Conservation (phyloP, 2,797 vertebrate species). For the Steatocranus sp. region DNA sequence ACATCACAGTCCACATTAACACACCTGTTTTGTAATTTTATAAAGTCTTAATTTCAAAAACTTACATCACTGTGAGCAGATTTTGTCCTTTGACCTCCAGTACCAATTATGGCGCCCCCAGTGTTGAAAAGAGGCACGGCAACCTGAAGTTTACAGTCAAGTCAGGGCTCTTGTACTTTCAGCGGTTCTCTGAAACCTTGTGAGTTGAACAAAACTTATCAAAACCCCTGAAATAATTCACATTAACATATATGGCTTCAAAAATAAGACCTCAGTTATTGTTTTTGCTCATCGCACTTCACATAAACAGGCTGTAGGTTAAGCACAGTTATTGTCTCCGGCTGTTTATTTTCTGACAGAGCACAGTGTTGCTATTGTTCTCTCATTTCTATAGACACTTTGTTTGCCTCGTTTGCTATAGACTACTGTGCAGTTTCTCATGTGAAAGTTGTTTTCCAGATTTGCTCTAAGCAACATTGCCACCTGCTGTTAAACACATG, state of each 20-base stretch:
- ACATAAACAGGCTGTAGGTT: background rate
- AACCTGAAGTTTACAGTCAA: background rate
- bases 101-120: conserved; percentile 7
- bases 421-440: background rate
- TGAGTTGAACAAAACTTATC: background rate
- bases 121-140: conserved; percentile 25
- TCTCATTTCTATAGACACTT: background rate
- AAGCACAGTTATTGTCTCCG: background rate
- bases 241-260: background rate
- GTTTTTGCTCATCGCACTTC: background rate
- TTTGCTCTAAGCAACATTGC: conserved; percentile 42
- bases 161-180: background rate
- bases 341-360: conserved; percentile 5
- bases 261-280: background rate
- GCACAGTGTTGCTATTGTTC: conserved; percentile 29
- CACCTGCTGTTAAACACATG: conserved; percentile 46
- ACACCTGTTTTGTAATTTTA: background rate
- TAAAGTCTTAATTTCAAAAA: background rate
- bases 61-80: background rate
- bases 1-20: background rate
- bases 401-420: background rate
- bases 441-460: background rate
- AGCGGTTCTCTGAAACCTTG: background rate
- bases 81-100: conserved; percentile 48
- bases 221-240: background rate